phyloP scores from a whole-genome alignment of 2,888 invertebrate species.

The Yponomeuta sedellus region DNA sequence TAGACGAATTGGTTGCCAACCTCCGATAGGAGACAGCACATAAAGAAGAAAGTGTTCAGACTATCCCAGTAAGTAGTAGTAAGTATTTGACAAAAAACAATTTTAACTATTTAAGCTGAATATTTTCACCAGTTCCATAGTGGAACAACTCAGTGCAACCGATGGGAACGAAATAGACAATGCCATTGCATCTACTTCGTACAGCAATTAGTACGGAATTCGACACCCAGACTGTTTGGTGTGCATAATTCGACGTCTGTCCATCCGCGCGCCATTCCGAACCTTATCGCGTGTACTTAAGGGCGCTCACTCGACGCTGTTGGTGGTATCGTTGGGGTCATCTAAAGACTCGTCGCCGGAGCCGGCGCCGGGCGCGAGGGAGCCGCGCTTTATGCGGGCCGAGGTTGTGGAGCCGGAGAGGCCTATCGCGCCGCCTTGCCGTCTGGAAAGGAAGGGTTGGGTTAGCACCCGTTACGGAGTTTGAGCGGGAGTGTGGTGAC shows the following conservation, averaged over 20 bases:
- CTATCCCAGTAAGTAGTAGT: too few relatives aligned
- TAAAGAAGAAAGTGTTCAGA: too few relatives aligned
- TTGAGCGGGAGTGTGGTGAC: background rate
- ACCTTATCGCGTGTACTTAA: background rate
- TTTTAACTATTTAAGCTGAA: too few relatives aligned
- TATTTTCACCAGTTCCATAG: too few relatives aligned
- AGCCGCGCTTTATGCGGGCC: slow-evolving; percentile 81
- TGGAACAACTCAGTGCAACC: too few relatives aligned
- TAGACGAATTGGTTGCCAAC: too few relatives aligned
- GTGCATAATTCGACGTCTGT: background rate
- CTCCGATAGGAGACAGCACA: too few relatives aligned
- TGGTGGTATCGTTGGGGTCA: slow-evolving; percentile 84
- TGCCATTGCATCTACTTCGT: too few relatives aligned
- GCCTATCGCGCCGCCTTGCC: slow-evolving; percentile 75
- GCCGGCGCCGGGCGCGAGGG: slow-evolving; percentile 80
- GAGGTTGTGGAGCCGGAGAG: slow-evolving; percentile 79
- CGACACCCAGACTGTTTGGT: background rate
- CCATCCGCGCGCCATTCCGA: background rate
- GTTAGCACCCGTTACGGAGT: background rate
- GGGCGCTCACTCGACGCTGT: slow-evolving; percentile 78
- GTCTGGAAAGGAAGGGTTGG: slow-evolving; percentile 35
- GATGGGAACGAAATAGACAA: too few relatives aligned
- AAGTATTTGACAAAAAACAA: too few relatives aligned
- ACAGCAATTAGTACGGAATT: too few relatives aligned
- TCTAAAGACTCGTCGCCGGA: slow-evolving; percentile 86